Conservation (phyloP, 2,113 vertebrate species). For the Anoura caudifer region DNA sequence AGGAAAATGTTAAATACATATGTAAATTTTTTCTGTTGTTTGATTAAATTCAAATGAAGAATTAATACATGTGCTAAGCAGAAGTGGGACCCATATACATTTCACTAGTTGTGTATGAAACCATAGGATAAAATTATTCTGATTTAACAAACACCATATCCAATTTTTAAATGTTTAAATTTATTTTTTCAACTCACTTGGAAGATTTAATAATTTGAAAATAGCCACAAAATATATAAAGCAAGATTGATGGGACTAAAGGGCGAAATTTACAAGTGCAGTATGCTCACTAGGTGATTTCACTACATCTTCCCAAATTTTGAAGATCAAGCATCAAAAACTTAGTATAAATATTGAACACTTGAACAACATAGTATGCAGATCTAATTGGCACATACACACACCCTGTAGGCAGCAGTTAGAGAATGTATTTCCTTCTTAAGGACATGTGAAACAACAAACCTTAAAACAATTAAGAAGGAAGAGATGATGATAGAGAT, state of each 20-base stretch:
- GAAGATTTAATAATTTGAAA: background rate
- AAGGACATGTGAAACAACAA: background rate
- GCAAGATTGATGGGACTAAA: background rate
- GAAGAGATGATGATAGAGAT: background rate
- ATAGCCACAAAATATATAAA: background rate
- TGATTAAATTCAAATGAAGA: constrained; percentile 38
- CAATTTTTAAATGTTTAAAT: constrained; percentile 11
- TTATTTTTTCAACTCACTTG: background rate
- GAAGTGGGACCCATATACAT: constrained; percentile 19
- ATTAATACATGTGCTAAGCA: constrained; percentile 17
- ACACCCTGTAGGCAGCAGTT: background rate
- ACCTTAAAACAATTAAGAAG: background rate
- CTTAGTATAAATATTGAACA: background rate
- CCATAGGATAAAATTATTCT: background rate
- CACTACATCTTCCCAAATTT: background rate
- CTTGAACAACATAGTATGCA: background rate
- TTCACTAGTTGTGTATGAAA: background rate
- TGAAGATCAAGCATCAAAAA: background rate
- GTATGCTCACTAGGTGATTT: background rate
- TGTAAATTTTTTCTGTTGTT: background rate
- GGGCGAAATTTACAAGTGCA: background rate
- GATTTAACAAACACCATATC: background rate
- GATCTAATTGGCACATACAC: background rate
- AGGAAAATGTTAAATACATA: background rate
- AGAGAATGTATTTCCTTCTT: background rate